These are phyloP conservation scores for Chironomus striatipennis DNA, from an alignment of 1,140 invertebrate species.

Conservation along the genomic window DNA sequence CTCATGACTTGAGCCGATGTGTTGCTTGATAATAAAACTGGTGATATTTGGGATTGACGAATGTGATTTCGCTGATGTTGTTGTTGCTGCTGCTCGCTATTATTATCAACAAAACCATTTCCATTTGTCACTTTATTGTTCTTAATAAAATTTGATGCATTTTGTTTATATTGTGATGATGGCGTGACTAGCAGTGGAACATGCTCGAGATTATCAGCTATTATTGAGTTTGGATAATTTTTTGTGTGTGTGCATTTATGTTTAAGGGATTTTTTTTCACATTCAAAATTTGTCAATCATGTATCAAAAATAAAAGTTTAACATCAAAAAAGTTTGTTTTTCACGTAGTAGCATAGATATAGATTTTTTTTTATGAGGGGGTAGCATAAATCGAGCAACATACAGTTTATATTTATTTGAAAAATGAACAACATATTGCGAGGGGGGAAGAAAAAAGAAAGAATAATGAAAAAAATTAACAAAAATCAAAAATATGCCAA, in stretches of 20 bases:
- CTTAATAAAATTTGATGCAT: slow-evolving; percentile 1
- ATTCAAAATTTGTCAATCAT: background rate
- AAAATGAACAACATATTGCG: background rate
- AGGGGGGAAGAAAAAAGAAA: background rate
- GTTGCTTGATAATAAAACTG: background rate
- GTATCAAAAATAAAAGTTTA: slow-evolving; percentile 9
- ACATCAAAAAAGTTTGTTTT: background rate
- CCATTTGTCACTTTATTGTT: slow-evolving; percentile 9
- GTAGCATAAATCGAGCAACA: background rate
- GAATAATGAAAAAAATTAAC: slow-evolving; percentile 2
- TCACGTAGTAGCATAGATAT: background rate
- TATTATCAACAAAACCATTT: slow-evolving; percentile 14
- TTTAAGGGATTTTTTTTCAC: background rate
- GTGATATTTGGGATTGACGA: background rate
- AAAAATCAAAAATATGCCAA: slow-evolving; percentile 7
- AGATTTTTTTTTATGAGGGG: no score
- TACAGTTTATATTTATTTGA: background rate
- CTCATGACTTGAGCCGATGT: background rate
- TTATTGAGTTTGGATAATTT: background rate
- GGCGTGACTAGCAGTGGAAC: slow-evolving; percentile 16
- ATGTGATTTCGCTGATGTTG: background rate
- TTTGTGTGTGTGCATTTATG: background rate
- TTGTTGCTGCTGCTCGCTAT: background rate
- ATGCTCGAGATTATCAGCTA: slow-evolving; percentile 5
- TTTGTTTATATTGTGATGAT: slow-evolving; percentile 9